Evolutionary conservation across 2,888 invertebrate genomes (phyloP), one percentile per base, ranked within the genome.

Genomic region (Ormyrus nitidulus): DNA sequence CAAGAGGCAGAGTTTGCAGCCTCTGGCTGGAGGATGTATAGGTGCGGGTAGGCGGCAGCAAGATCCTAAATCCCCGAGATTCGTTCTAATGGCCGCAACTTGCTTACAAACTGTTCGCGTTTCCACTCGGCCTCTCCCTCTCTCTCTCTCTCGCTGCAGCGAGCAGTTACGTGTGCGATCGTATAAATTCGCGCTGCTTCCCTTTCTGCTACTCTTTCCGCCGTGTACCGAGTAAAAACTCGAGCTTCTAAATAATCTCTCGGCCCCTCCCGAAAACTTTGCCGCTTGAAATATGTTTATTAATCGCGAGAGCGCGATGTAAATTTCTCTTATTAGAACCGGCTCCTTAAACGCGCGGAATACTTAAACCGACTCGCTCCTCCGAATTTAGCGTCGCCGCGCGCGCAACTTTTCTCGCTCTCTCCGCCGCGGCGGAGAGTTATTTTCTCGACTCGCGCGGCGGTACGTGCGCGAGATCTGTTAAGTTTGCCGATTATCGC

Each of bases 61-160:
- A 65, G 54, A 86, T 87, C 86, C 89, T 89, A 89, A 89, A 90
- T 90, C 88, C 88, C 86, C 78, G 87, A 89, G 89, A 89, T 89
- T 89, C 88, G 88, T 89, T 88, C 88, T 89, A 89, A 90, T 88
- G 89, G 88, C 85, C 86, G 85, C 88, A 89, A 89, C 88, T 89
- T 88, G 87, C 87, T 89, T 87, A 87, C 88, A 87, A 89, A 89
- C 88, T 89, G 88, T 88, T 88, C 87, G 87, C 85, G 85, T 86
- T 72, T 11, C 7, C 10, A 7, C 53, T 13, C 11, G n/a, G 56
- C 34, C 44, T 34, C 54, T 11, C 10, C 53, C 46, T 46, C 19
- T 13, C 73, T 83, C 82, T 81, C 83, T 83, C 72, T 77, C 56
- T 48, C 77, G 59, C 82, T 83, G 82, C 80, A 80, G 80, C 76